Base-by-base conservation (phyloP, 2,113 vertebrate genomes). In the Pseudolaguvia tuberculata region DNA sequence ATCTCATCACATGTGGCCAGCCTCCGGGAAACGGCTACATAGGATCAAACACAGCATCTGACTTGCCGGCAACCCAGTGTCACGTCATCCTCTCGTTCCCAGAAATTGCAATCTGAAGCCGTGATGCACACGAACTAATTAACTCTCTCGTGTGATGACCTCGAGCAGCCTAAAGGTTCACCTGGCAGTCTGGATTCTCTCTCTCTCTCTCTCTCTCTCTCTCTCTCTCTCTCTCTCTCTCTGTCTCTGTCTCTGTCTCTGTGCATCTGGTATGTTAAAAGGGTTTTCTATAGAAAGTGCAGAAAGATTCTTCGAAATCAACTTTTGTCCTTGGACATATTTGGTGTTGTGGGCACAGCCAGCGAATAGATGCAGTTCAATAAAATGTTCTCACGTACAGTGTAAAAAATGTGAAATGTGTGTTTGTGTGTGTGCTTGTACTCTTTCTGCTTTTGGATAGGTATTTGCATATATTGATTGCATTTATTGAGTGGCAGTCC, bases 71-170 rank as follows among this genome's bases (percentile, higher is more conserved):
- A 47, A 25, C 63, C 63, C 63, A 20, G 63, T 67, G 25, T 8
- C 63, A 50, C 63, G 15, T 29, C 17, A 6, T 50, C 45, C 20
- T 27, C 23, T 29, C 23, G 25, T 66, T 48, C 42, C 42, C 23
- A 27, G 63, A 27, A 48, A 50, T 50, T 67, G 63, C 63, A 50
- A 67, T 20, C 15, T 29, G 63, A 67, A 67, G 15, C 63, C 45
- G 11, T 10, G 48, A 20, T 50, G n/a, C 23, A 13, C 45, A 27
- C 63, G 47, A 67, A 15, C 45, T 29, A 50, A 67, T 67, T 67
- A 50, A 27, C 63, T 67, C 17, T 12, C 14, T 8, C 45, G 50
- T 20, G 10, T 17, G 1, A 48, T 48, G 63, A 67, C 63, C 47
- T 29, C 45, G 2, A 29, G 3, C 27, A 25, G 47, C 45, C 63